These are phyloP conservation scores for Patella pellucida DNA, from an alignment of 2,888 invertebrate genomes.

Conservation along the genomic window DNA sequence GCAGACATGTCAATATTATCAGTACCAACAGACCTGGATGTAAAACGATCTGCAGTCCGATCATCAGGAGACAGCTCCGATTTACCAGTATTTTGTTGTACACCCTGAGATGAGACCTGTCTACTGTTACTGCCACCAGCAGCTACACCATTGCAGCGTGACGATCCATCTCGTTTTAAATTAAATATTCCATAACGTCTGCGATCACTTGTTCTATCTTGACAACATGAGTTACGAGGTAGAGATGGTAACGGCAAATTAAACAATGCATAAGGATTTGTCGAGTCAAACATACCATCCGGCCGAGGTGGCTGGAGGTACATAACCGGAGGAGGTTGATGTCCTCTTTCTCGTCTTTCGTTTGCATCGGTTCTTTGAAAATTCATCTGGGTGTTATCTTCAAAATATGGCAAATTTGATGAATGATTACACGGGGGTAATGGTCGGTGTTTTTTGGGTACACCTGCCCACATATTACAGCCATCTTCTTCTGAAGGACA, in stretches of 20 bases:
- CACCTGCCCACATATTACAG: conserved; percentile 26
- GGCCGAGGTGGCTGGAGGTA: conserved; percentile 30
- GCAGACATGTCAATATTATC: too few species aligned
- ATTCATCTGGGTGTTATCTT: background rate
- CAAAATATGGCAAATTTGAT: conserved; percentile 7
- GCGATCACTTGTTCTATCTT: conserved; percentile 14
- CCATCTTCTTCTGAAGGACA: conserved; percentile 40
- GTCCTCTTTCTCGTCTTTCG: conserved; percentile 20
- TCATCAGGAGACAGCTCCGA: too few species aligned
- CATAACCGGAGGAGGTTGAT: conserved; percentile 35
- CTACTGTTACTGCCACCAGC: background rate
- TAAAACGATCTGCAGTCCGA: too few species aligned
- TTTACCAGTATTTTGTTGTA: background rate
- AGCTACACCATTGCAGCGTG: background rate
- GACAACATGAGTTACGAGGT: conserved; percentile 20
- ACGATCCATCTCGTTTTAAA: conserved; percentile 3
- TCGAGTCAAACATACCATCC: conserved; percentile 41
- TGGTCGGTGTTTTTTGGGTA: conserved; percentile 8
- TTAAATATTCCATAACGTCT: conserved; percentile 17
- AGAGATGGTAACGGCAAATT: conserved; percentile 45
- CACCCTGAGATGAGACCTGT: background rate
- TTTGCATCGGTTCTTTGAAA: background rate
- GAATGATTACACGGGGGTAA: background rate
- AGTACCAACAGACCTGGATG: too few species aligned
- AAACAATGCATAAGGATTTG: conserved; percentile 55